Conservation (phyloP, 2,888 invertebrate species). For the Conchocele bisecta region DNA sequence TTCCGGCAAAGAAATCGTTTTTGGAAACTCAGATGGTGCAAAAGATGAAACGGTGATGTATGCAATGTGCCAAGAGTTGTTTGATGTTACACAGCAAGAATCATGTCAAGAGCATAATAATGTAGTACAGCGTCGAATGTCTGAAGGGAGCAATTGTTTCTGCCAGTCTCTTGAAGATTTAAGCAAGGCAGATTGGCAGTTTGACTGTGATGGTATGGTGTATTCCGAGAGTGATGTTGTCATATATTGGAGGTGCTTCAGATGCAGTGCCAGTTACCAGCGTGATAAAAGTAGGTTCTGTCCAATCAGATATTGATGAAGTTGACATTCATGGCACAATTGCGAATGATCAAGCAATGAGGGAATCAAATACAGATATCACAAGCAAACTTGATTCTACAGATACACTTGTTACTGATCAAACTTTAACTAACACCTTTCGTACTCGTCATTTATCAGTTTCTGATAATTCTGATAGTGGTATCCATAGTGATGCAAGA, state of each 20-base stretch:
- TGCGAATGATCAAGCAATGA: too few species aligned
- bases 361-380: background rate
- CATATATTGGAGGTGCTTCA: too few species aligned
- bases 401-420: background rate
- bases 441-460: slow-evolving; percentile 30
- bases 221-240: too few species aligned
- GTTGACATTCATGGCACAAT: too few species aligned
- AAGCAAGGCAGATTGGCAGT: too few species aligned
- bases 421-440: too few species aligned
- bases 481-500: slow-evolving; percentile 31
- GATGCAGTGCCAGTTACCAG: too few species aligned
- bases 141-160: slow-evolving; percentile 21
- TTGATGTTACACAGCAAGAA: background rate
- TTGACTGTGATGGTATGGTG: too few species aligned
- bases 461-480: slow-evolving; percentile 37
- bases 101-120: background rate
- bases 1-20: background rate
- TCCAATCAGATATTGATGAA: too few species aligned
- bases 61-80: slow-evolving; percentile 40
- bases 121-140: too few species aligned
- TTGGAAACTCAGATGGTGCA: too few species aligned
- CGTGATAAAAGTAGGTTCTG: too few species aligned
- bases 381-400: background rate
- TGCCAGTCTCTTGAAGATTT: slow-evolving; percentile 48
- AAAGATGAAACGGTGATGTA: slow-evolving; percentile 16